Evolutionary conservation across 2,888 invertebrate species (phyloP).

Genomic region (Dusona sp.): DNA sequence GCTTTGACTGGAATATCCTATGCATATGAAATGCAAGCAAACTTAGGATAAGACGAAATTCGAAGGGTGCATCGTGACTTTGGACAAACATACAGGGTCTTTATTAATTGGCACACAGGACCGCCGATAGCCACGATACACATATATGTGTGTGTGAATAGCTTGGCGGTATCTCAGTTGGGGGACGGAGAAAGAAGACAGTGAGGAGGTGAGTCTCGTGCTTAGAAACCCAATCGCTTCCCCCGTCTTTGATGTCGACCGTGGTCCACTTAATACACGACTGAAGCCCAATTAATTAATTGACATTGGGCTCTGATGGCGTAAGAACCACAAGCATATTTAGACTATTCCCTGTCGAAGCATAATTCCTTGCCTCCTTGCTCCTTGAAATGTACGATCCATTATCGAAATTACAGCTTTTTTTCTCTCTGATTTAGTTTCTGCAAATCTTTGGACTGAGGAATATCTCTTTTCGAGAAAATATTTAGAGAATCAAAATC

Average conservation of each 20-base stretch:
- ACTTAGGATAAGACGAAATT: conserved; percentile 80
- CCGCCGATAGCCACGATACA: conserved; percentile 34
- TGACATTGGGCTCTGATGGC: conserved; percentile 70
- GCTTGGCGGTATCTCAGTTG: conserved; percentile 15
- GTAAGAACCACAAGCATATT: conserved; percentile 58
- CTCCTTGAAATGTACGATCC: neutral
- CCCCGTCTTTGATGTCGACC: conserved; percentile 81
- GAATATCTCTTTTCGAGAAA: neutral
- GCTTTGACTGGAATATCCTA: neutral
- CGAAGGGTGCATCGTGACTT: conserved; percentile 51
- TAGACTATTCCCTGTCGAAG: conserved; percentile 3
- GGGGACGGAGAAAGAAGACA: conserved; percentile 46
- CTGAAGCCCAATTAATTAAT: conserved; percentile 82
- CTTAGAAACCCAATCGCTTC: conserved; percentile 71
- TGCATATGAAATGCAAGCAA: conserved; percentile 38
- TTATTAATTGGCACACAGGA: conserved; percentile 81
- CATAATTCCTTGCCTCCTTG: neutral
- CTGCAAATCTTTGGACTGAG: no score
- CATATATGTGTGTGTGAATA: neutral
- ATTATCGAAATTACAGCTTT: neutral
- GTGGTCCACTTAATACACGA: conserved; percentile 80
- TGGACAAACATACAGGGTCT: conserved; percentile 79
- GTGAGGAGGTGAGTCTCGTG: conserved; percentile 46
- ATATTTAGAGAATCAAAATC: neutral
- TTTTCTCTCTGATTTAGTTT: neutral